Percentiles rank a stretch among this genome's conserved stretches.
Evolutionary conservation across 2,888 invertebrate species (phyloP).

Genomic region (Dascillus cervinus): DNA sequence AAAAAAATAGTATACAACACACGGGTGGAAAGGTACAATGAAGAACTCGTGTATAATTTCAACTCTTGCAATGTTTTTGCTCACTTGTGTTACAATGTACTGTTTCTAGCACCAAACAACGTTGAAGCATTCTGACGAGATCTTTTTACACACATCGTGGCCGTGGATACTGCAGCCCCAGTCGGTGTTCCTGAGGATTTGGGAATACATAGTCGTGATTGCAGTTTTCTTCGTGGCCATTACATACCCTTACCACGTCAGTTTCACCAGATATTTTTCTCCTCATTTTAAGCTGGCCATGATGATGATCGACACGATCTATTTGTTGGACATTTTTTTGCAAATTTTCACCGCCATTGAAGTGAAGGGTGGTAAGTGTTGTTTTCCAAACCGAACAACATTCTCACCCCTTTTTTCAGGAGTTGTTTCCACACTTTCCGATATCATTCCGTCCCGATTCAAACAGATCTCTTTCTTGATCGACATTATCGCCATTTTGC

Average conservation of each 20-base stretch:
- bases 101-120: slow-evolving; percentile 9
- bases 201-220: slow-evolving; percentile 17
- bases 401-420: slow-evolving; percentile 15
- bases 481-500: slow-evolving; percentile 16
- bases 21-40: too few species aligned
- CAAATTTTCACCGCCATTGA: slow-evolving; percentile 22
- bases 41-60: too few species aligned
- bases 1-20: too few species aligned
- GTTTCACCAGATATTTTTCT: slow-evolving; percentile 6
- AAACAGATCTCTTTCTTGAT: slow-evolving; percentile 15
- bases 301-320: slow-evolving; percentile 12
- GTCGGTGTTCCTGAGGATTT: slow-evolving; percentile 17
- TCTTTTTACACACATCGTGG: slow-evolving; percentile 18
- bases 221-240: slow-evolving; percentile 12
- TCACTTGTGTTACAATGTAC: too few species aligned
- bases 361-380: slow-evolving; percentile 20
- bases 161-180: slow-evolving; percentile 22
- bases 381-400: too few species aligned
- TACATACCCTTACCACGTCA: slow-evolving; percentile 17
- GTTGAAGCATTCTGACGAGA: slow-evolving; percentile 16
- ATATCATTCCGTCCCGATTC: slow-evolving; percentile 14
- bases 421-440: slow-evolving; percentile 13
- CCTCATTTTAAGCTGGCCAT: slow-evolving; percentile 4
- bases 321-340: slow-evolving; percentile 18
- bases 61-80: too few species aligned